Conservation (phyloP, 2,113 vertebrate genomes). For the Nothobranchius kuhntae region DNA sequence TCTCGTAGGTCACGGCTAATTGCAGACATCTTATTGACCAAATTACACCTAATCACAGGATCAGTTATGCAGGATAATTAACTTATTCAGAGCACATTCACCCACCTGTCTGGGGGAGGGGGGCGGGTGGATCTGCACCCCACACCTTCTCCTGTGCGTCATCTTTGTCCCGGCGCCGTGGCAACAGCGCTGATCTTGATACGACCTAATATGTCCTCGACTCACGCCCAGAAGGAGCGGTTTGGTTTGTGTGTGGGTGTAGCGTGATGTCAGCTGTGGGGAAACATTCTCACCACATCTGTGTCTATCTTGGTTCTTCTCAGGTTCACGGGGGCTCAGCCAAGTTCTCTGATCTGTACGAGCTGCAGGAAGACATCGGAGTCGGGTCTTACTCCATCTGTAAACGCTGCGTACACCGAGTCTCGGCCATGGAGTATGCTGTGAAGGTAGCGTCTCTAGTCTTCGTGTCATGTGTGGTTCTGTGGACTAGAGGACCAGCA, state of each 20-base stretch:
- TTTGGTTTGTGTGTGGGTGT: no score
- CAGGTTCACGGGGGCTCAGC: slow-evolving; percentile 88
- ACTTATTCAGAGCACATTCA: not conserved
- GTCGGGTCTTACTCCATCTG: slow-evolving; percentile 97
- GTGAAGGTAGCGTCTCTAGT: slow-evolving; percentile 86
- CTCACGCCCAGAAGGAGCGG: not conserved
- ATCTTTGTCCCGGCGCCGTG: no score
- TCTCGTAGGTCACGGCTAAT: not conserved
- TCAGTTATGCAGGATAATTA: slow-evolving; percentile 10
- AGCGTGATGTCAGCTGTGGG: not conserved
- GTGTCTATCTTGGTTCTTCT: not conserved
- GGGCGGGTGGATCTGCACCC: not conserved
- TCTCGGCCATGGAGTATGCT: slow-evolving; percentile 92
- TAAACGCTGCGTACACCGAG: slow-evolving; percentile 90
- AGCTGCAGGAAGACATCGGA: slow-evolving; percentile 96
- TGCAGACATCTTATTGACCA: not conserved
- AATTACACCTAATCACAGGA: not conserved
- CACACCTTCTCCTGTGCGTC: not conserved
- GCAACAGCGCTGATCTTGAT: not conserved
- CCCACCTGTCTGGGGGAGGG: not conserved
- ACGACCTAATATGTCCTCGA: not conserved
- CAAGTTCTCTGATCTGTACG: slow-evolving; percentile 91
- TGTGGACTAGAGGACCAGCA: slow-evolving; percentile 46
- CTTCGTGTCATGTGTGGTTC: not conserved
- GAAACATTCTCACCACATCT: not conserved